A percentile compares a stretch with the other conserved stretches of the same genome.
Conservation (phyloP, 2,113 vertebrate genomes). For the Okapia johnstoni region DNA sequence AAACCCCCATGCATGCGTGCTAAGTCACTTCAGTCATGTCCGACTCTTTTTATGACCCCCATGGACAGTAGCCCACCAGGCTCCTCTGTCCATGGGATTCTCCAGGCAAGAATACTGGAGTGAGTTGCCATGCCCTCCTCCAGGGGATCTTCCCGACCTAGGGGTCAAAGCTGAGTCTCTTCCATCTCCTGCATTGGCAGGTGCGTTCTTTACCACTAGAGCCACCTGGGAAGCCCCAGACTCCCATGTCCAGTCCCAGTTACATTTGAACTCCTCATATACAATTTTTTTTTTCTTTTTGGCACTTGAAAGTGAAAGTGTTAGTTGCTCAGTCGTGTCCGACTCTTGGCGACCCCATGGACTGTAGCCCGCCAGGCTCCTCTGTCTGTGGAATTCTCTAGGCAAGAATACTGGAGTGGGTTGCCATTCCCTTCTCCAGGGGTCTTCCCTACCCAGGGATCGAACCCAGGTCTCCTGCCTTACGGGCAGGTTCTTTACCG, state of each 20-base stretch:
- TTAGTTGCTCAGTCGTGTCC: neutral
- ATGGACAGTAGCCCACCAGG: neutral
- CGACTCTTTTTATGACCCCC: neutral
- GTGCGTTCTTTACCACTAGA: accelerated
- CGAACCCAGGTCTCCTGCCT: neutral
- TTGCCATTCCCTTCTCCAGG: neutral
- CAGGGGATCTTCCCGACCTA: neutral
- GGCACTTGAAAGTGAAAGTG: neutral
- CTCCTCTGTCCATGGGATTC: neutral
- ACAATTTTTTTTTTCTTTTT: neutral
- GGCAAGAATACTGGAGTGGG: neutral
- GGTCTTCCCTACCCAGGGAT: neutral
- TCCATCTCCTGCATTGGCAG: neutral
- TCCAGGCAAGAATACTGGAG: neutral
- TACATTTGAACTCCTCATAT: neutral
- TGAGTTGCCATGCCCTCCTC: neutral
- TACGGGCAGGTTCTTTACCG: neutral
- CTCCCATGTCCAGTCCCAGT: neutral
- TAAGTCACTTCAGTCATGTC: neutral
- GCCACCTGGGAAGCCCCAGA: neutral
- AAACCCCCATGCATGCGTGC: neutral
- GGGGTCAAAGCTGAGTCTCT: accelerated
- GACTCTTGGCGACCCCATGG: neutral
- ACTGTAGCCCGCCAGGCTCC: neutral
- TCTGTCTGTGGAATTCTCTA: neutral